Conservation (phyloP, 2,888 invertebrate species). For the Acleris literana region DNA sequence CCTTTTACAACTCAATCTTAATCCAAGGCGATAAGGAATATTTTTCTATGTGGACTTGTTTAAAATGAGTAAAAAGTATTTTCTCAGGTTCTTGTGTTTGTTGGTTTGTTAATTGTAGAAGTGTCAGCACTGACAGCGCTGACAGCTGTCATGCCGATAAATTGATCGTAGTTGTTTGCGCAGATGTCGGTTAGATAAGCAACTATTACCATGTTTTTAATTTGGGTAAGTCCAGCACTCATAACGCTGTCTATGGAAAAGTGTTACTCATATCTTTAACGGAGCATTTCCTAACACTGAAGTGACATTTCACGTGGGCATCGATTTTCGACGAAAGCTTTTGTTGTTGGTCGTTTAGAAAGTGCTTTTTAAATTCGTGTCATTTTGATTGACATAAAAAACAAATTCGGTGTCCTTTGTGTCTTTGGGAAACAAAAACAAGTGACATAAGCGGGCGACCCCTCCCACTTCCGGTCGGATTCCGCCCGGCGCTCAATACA, state of each 20-base stretch:
- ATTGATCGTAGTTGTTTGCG: constrained; percentile 81
- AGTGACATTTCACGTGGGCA: constrained; percentile 10
- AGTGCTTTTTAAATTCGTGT: neutral
- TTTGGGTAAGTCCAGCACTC: constrained; percentile 55
- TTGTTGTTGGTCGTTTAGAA: neutral
- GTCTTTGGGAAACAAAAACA: constrained; percentile 65
- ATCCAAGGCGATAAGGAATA: constrained; percentile 49
- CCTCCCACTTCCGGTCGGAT: constrained; percentile 71
- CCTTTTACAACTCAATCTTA: constrained; percentile 38
- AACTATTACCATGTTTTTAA: constrained; percentile 75
- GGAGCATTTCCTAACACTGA: constrained; percentile 20
- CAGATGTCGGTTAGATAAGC: constrained; percentile 76
- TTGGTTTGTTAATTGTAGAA: constrained; percentile 82
- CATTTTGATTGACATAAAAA: constrained; percentile 26
- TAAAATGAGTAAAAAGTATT: constrained; percentile 53
- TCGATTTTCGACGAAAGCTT: constrained; percentile 7
- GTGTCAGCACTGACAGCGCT: constrained; percentile 75
- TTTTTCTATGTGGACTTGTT: constrained; percentile 47
- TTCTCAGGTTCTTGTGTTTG: constrained; percentile 65
- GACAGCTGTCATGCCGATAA: constrained; percentile 79
- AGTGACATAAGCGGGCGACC: constrained; percentile 65
- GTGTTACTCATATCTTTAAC: constrained; percentile 52
- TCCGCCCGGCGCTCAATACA: constrained; percentile 55
- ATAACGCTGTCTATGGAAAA: constrained; percentile 57
- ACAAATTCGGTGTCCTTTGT: constrained; percentile 41